Evolutionary conservation across 2,888 invertebrate genomes (phyloP), one percentile per base, ranked within the genome.

Genomic region (Cantharis rufa): DNA sequence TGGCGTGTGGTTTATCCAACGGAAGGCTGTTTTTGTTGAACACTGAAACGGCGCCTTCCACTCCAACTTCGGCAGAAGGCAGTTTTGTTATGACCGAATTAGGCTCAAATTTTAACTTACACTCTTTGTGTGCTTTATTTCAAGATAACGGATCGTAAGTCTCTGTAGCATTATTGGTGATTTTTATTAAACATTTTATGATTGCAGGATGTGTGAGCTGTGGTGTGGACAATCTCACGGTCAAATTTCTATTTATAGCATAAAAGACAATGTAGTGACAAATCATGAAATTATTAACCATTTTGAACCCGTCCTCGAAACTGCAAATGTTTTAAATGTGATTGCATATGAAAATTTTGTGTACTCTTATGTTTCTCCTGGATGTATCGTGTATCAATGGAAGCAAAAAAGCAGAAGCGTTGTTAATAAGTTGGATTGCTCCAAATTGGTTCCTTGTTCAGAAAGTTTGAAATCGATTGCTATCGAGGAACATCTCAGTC

Each of bases 221-320:
- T 98, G 98, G 98, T 95, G 96, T 82, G 98, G 98, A 0, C 96
- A 96, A 82, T 91, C 92, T 28, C 92, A 92, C 78, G 96, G 95
- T 0, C 92, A 92, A 72, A 93, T 98, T 80, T 93, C 93, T 70
- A 92, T 96, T 18, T 97, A 96, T 86, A 90, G 92, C 0, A 89
- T 97, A 71, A 91, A 92, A 82, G 92, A 91, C 77, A 90, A 92
- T 61, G 91, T 94, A 5, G 95, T 96, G 62, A 90, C 93, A 27
- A 92, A 92, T 10, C 96, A 96, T 82, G 94, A 94, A 82, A 88
- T 90, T 0, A 88, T 94, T 74, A 89, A 90, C 76, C 94, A 94
- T 86, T 90, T 90, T 81, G 89, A 91, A 84, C 91, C 89, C 68
- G 89, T 89, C 7, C 90, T 91, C 66, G 90, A 91, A 80, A 92